Evolutionary conservation across 1,140 invertebrate genomes (phyloP), one percentile per base, ranked within the genome.

Genomic region (Drosophila bocqueti): DNA sequence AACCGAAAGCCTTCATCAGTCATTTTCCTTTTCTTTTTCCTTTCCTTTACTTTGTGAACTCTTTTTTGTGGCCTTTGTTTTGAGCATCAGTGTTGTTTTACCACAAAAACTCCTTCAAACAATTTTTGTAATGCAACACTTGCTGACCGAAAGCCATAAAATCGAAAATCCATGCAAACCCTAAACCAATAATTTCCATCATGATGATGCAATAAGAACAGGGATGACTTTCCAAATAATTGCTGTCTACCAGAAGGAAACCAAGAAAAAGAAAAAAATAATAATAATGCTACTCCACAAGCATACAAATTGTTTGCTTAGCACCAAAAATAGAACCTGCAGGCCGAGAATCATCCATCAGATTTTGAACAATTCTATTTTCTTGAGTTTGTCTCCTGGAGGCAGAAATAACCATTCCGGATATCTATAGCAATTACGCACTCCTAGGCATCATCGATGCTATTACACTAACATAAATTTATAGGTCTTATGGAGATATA

Each of bases 91-190:
- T 21, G 11, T 26, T 61, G 31, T 40, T 46, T 46, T 18, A n/a
- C 47, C 47, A n/a, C 47, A 50, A 29, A 50, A 50, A 29, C 49
- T 52, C 58, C 58, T 43, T 47, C 26, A 21, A 63, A 58, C 75
- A 69, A 57, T 77, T 55, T 55, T 77, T 61, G 75, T 77, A 77
- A 77, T 77, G 74, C 75, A 77, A 77, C 64, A 77, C 64, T 77
- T 69, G 75, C 65, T 60, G 24, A 38, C 49, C 57, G 43, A 77
- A 77, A 67, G 62, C 64, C 74, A 47, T 77, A 42, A 77, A 67
- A 60, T 66, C 55, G 50, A 18, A 76, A 76, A 62, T 74, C 49
- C 16, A 54, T 34, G 49, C 69, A 75, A 63, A 43, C 58, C 47
- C 47, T 47, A 63, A 74, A 54, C 69, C 72, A 75, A 75, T 73